phyloP scores from a whole-genome alignment of 2,888 invertebrate species.

The Apoderus coryli region DNA sequence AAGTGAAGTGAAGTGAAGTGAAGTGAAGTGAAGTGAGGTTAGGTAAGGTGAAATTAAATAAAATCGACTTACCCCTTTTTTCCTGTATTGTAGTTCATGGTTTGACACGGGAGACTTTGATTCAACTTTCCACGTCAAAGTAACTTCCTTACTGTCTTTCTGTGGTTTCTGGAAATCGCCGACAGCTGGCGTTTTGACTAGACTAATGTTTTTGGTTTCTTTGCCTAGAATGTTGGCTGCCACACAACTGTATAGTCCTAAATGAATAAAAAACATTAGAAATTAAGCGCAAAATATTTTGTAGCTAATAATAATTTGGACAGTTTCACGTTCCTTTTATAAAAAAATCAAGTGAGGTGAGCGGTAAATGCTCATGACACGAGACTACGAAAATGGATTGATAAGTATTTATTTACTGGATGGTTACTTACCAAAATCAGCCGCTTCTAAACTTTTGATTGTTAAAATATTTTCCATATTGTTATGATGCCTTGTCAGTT shows the following conservation, averaged over 20 bases:
- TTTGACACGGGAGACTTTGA: slow-evolving; percentile 33
- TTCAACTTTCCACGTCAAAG: slow-evolving; percentile 34
- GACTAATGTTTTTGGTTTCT: slow-evolving; percentile 24
- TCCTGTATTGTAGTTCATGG: slow-evolving; percentile 34
- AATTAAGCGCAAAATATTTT: too few species aligned
- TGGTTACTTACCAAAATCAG: slow-evolving; percentile 33
- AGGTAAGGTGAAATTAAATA: too few species aligned
- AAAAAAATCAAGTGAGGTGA: too few species aligned
- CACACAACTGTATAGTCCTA: slow-evolving; percentile 31
- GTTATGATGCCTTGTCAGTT: slow-evolving; percentile 18
- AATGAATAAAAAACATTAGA: not conserved
- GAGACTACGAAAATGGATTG: too few species aligned
- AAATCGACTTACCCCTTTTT: slow-evolving; percentile 30
- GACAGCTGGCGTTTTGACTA: slow-evolving; percentile 25
- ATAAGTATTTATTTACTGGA: too few species aligned
- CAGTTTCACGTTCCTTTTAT: too few species aligned
- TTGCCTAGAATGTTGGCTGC: slow-evolving; percentile 30
- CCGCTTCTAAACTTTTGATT: slow-evolving; percentile 24
- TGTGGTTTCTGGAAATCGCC: slow-evolving; percentile 20
- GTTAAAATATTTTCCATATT: slow-evolving; percentile 25
- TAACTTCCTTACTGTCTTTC: slow-evolving; percentile 23
- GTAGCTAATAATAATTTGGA: too few species aligned
- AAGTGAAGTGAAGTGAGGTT: too few species aligned
- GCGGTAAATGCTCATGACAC: too few species aligned
- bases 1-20: too few species aligned